Conservation (phyloP, 2,113 vertebrate genomes). For the Dipodomys merriami region DNA sequence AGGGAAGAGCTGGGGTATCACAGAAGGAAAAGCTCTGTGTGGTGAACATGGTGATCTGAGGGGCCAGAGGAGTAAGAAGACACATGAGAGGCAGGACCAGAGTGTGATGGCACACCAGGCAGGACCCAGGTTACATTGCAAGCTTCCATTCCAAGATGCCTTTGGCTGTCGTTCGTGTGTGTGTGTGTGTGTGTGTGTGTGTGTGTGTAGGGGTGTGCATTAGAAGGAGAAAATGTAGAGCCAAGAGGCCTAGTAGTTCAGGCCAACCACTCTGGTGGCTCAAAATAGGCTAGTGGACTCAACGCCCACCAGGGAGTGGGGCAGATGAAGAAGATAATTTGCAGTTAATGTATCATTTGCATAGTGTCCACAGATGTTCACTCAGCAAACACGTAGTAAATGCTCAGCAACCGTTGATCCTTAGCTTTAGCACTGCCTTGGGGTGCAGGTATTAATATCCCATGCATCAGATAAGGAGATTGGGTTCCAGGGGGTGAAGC, state of each 20-base stretch:
- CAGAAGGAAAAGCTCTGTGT: not conserved
- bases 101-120: too few species aligned
- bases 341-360: not conserved
- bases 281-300: not conserved
- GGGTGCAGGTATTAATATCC: not conserved
- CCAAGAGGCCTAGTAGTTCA: not conserved
- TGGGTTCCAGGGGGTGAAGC: too few species aligned
- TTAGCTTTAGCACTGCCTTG: not conserved
- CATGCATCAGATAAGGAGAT: not conserved
- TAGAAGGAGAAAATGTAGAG: not conserved
- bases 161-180: not conserved
- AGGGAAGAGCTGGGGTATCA: not conserved
- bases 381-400: too few species aligned
- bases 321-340: not conserved
- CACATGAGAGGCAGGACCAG: not conserved
- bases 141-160: not conserved
- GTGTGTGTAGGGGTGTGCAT: not conserved
- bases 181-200: too few species aligned
- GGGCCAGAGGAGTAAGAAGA: not conserved
- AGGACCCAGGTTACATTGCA: not conserved
- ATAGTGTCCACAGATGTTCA: not conserved
- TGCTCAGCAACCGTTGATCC: fast-evolving
- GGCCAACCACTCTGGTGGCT: not conserved
- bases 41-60: not conserved
- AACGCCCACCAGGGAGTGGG: not conserved